A percentile compares a stretch with the other conserved stretches of the same genome.
phyloP scores from a whole-genome alignment of 2,113 vertebrate genomes.

The Microtus pennsylvanicus region DNA sequence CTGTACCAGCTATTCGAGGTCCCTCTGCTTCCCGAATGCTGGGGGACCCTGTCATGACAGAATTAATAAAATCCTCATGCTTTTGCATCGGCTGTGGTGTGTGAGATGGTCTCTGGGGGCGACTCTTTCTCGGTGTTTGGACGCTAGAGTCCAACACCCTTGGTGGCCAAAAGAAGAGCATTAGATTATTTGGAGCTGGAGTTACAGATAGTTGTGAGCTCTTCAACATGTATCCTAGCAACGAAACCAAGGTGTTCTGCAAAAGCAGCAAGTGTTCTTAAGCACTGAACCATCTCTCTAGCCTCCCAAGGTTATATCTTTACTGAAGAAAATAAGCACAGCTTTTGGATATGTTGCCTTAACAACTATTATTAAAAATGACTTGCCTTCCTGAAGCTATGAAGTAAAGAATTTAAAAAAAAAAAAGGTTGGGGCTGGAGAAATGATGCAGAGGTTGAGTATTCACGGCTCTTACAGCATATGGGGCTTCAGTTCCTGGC shows the following conservation, averaged over 20 bases:
- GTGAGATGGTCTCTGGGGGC: no score
- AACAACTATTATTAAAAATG: constrained; percentile 43
- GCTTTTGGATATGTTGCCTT: constrained; percentile 21
- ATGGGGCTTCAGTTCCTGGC: background rate
- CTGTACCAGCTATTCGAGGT: no score
- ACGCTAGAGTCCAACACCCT: no score
- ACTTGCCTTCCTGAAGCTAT: background rate
- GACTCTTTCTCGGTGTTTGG: no score
- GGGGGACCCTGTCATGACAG: no score
- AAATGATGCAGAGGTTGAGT: background rate
- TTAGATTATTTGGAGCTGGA: background rate
- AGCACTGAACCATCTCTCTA: background rate
- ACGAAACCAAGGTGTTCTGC: background rate
- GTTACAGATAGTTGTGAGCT: background rate
- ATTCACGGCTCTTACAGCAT: background rate
- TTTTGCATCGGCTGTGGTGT: no score
- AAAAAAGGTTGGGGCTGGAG: background rate
- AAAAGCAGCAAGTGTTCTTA: background rate
- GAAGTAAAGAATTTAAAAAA: background rate
- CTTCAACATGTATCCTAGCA: background rate
- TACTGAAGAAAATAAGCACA: constrained; percentile 5
- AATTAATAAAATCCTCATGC: no score
- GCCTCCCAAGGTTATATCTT: background rate
- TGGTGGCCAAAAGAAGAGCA: background rate
- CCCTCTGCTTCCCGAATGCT: no score